phyloP scores from a whole-genome alignment of 2,797 vertebrate species.

The Acropternis orthonyx region DNA sequence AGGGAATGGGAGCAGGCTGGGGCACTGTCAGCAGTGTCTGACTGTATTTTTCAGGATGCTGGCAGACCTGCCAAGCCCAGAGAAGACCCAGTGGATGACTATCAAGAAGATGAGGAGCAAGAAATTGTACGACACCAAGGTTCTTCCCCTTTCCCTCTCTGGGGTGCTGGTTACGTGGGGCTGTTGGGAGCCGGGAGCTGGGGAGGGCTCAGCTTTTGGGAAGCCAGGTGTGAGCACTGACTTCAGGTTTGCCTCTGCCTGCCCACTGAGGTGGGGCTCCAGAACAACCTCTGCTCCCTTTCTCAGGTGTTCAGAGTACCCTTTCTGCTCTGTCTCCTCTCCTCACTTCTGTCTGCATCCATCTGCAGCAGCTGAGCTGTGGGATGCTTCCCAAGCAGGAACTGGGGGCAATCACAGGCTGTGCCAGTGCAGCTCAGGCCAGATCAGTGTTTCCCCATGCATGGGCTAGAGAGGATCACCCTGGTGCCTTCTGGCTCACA shows the following conservation, averaged over 20 bases:
- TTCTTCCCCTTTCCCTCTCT: constrained; percentile 50
- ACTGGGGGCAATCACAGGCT: not conserved
- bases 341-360: not conserved
- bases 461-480: not conserved
- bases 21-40: not conserved
- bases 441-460: not conserved
- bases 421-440: not conserved
- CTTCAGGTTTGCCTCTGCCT: not conserved
- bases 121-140: constrained; percentile 61
- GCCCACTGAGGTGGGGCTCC: not conserved
- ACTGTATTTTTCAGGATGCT: constrained; percentile 42
- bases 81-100: constrained; percentile 56
- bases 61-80: constrained; percentile 22
- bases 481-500: not conserved
- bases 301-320: not conserved
- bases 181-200: not conserved
- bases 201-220: not conserved
- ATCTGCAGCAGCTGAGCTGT: not conserved
- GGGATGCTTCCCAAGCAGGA: not conserved
- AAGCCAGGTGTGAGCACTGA: not conserved
- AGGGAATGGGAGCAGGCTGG: not conserved
- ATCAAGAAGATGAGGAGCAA: constrained; percentile 66
- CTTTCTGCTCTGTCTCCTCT: not conserved
- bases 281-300: not conserved
- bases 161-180: not conserved